Evolutionary conservation across 1,140 invertebrate genomes (phyloP).

Genomic region (Pseudomyrmex pallidus): DNA sequence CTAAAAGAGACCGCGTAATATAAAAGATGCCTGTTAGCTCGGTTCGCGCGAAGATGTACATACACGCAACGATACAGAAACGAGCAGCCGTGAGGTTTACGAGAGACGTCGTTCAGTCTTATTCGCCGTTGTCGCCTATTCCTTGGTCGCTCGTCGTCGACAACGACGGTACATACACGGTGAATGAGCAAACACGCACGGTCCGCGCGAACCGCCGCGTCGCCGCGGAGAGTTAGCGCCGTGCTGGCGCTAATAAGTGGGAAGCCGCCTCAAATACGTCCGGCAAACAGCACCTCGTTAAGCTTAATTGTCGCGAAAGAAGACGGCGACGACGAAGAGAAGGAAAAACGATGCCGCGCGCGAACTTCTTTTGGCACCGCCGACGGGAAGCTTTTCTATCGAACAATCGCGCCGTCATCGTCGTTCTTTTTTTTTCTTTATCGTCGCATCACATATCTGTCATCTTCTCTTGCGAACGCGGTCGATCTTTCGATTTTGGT

Average conservation of each 20-base stretch:
- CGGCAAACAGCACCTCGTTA: conserved; percentile 78
- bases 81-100: conserved; percentile 40
- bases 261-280: conserved; percentile 79
- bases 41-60: conserved; percentile 34
- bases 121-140: conserved; percentile 8
- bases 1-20: conserved; percentile 65
- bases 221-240: conserved; percentile 74
- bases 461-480: neutral
- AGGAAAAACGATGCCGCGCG: conserved; percentile 15
- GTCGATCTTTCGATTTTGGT: conserved; percentile 10
- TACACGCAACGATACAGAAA: conserved; percentile 50
- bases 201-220: conserved; percentile 65
- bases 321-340: conserved; percentile 39
- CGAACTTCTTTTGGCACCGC: conserved; percentile 32
- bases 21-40: conserved; percentile 72
- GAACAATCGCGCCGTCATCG: conserved; percentile 3
- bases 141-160: conserved; percentile 11
- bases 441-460: neutral
- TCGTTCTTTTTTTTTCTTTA: neutral
- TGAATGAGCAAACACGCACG: conserved; percentile 73
- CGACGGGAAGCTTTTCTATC: conserved; percentile 13
- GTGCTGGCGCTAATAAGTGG: conserved; percentile 78
- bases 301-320: conserved; percentile 77
- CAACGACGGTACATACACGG: conserved; percentile 28
- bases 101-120: conserved; percentile 33